Base-by-base conservation (phyloP, 2,113 vertebrate species). In the Fregetta grallaria region DNA sequence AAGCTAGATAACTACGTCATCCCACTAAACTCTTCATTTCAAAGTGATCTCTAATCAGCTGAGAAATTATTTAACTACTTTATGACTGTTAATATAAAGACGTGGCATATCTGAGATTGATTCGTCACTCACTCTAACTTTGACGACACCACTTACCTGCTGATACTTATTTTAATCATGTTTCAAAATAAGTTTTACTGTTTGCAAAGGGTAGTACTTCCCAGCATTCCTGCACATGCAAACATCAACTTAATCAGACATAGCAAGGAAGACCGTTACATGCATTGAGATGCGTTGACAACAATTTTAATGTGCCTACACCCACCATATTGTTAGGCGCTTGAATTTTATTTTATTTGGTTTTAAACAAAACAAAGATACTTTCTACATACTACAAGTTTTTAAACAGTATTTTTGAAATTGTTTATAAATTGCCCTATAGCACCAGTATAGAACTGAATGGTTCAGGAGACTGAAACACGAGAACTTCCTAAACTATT, bases 181-280 rank as follows among this genome's bases (percentile, higher is more conserved):
- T 34, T 73, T 63, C 50, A 58, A 29, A 61, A 4, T 6, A 30
- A n/a, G 18, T 40, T 59, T 30, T 36, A 2, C 23, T 50, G 62
- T n/a, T 27, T 40, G 86, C 47, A 78, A 49, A 72, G 50, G 55
- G 11, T 6, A 29, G 78, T 10, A 17, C 13, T 15, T 17, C 53
- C 58, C 87, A 11, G 0, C 17, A 3, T 1, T 38, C 18, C 67
- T 22, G 32, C 3, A 10, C 21, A 2, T 12, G 27, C 65, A 42
- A 56, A 18, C 53, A 27, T 9, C 71, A 26, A 0, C 29, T 9
- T 1, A 5, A 38, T 1, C 68, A 55, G 16, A 2, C n/a, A 11
- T 3, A 36, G 76, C 38, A n/a, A 22, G 56, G 26, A n/a, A 34
- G 40, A 23, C 42, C 1, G 0, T 6, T 7, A 7, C 1, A 0